Conservation (phyloP, 1,140 invertebrate genomes). For the Pogonomyrmex barbatus region DNA sequence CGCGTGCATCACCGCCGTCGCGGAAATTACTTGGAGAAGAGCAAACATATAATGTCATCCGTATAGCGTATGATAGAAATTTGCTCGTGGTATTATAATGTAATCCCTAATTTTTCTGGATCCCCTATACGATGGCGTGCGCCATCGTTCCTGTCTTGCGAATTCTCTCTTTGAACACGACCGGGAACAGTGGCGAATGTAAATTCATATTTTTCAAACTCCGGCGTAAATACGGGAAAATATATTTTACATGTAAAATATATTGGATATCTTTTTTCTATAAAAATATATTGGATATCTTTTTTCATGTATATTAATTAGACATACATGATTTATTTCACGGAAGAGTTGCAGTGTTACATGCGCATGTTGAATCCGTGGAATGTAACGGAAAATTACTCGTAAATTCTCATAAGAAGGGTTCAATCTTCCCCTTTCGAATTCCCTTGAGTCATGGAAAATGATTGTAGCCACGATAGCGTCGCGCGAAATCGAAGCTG, state of each 20-base stretch:
- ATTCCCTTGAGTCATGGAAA: conserved; percentile 31
- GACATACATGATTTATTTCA: not conserved
- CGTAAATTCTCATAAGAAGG: not conserved
- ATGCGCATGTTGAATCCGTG: not conserved
- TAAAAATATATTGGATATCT: not conserved
- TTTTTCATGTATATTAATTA: not conserved
- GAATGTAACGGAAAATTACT: conserved; percentile 7
- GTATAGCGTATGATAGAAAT: conserved; percentile 27
- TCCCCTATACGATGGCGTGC: not conserved
- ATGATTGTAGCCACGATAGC: not conserved
- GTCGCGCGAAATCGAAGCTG: conserved; percentile 41
- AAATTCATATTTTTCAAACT: not conserved
- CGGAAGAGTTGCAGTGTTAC: not conserved
- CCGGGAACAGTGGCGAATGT: not conserved
- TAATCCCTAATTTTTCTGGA: not conserved
- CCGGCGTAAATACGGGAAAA: not conserved
- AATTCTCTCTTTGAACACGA: not conserved
- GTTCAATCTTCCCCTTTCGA: not conserved
- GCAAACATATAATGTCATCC: conserved; percentile 48
- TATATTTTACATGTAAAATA: not conserved
- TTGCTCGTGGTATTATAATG: conserved; percentile 14
- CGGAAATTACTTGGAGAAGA: conserved; percentile 49
- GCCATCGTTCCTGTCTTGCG: not conserved
- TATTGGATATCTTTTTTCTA: not conserved
- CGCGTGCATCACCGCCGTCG: not conserved